phyloP scores from a whole-genome alignment of 1,140 invertebrate genomes.

The Bacillus rossius region DNA sequence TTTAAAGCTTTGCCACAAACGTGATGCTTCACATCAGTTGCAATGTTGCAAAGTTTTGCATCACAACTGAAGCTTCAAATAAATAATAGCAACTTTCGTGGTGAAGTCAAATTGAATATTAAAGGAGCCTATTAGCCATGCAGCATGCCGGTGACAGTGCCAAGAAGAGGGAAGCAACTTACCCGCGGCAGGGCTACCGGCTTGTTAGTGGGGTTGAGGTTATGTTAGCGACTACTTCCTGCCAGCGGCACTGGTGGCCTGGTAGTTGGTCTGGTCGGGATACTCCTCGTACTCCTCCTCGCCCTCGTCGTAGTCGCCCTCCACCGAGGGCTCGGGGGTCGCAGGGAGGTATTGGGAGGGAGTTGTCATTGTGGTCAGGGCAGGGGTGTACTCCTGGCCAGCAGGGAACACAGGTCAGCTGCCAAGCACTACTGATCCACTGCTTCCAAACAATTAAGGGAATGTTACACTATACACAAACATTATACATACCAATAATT shows the following conservation, averaged over 20 bases:
- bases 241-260: constrained; percentile 13
- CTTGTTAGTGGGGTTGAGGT: no score
- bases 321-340: constrained; percentile 11
- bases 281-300: constrained; percentile 18
- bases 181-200: no score
- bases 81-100: no score
- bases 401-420: background rate
- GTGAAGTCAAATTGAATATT: no score
- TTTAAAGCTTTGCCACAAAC: no score
- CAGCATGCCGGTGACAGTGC: no score
- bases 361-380: constrained; percentile 14
- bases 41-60: no score
- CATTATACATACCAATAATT: background rate
- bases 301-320: constrained; percentile 12
- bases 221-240: constrained; percentile 1
- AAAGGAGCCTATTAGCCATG: no score
- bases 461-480: background rate
- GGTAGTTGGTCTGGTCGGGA: constrained; percentile 16
- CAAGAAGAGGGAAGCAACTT: no score
- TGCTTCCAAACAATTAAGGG: background rate
- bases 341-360: constrained; percentile 12
- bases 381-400: constrained; percentile 13
- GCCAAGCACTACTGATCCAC: background rate
- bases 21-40: no score
- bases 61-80: no score